phyloP scores from a whole-genome alignment of 2,888 invertebrate species.

The Drosophila algonquin region DNA sequence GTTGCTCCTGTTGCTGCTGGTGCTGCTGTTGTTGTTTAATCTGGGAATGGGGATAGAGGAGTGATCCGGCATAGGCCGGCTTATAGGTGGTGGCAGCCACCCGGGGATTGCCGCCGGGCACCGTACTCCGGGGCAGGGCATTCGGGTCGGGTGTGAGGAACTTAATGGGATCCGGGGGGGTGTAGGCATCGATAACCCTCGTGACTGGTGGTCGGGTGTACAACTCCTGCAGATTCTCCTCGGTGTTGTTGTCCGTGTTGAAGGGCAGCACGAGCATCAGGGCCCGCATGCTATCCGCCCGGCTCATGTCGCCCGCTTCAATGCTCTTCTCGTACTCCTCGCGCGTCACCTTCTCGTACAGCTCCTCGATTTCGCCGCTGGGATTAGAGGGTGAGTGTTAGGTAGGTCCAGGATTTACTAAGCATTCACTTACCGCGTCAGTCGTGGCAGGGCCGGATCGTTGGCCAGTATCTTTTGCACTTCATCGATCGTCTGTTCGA shows the following conservation, averaged over 20 bases:
- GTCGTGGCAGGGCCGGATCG: conserved; percentile 82
- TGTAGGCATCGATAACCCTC: conserved; percentile 81
- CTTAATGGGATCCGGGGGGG: conserved; percentile 78
- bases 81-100: conserved; percentile 85
- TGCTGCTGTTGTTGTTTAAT: conserved; percentile 15
- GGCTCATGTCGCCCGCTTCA: conserved; percentile 81
- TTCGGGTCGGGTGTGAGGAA: conserved; percentile 77
- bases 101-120: conserved; percentile 76
- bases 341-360: conserved; percentile 84
- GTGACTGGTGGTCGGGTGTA: conserved; percentile 83
- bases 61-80: conserved; percentile 79
- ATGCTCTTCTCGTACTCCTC: conserved; percentile 84
- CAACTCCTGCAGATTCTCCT: conserved; percentile 82
- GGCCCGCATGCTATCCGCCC: conserved; percentile 84
- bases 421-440: conserved; percentile 79
- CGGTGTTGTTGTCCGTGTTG: conserved; percentile 82
- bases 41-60: conserved; percentile 18
- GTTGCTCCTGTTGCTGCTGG: conserved; percentile 7
- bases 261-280: conserved; percentile 83
- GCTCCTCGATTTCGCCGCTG: conserved; percentile 84
- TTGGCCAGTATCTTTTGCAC: conserved; percentile 82
- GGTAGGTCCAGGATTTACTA: background rate
- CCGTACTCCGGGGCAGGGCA: conserved; percentile 71
- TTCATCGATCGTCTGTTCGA: conserved; percentile 82
- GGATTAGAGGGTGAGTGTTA: background rate